A percentile compares a stretch with the other conserved stretches of the same genome.
phyloP scores from a whole-genome alignment of 2,888 invertebrate genomes.

The Drosophila merina region DNA sequence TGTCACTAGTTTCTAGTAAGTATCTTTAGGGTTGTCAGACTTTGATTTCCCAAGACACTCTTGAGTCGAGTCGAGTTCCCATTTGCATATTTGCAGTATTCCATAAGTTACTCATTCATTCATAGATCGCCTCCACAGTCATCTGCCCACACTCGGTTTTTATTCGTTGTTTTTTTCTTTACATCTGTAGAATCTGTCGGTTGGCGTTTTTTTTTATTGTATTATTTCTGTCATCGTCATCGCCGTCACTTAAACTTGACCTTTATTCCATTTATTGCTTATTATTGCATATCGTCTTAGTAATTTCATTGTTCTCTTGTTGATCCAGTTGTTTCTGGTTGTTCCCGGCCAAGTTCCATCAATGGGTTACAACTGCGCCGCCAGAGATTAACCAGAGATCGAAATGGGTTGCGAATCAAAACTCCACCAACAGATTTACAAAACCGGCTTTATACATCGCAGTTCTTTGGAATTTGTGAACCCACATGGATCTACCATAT shows the following conservation, averaged over 20 bases:
- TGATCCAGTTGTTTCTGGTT: constrained; percentile 40
- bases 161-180: constrained; percentile 11
- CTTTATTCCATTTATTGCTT: constrained; percentile 73
- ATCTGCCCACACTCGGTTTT: constrained; percentile 23
- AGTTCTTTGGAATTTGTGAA: constrained; percentile 1
- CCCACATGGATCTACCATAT: constrained; percentile 9
- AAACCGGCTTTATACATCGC: neutral
- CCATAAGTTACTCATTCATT: constrained; percentile 39
- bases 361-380: constrained; percentile 17
- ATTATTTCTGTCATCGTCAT: constrained; percentile 18
- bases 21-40: neutral
- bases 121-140: constrained; percentile 32
- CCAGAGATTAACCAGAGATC: too few species aligned
- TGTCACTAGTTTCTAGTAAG: neutral
- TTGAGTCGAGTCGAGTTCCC: neutral
- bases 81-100: constrained; percentile 20
- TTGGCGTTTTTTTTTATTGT: constrained; percentile 14
- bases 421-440: neutral
- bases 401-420: neutral
- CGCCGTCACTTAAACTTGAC: constrained; percentile 69
- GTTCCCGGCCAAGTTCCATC: constrained; percentile 46
- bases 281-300: constrained; percentile 58
- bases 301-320: constrained; percentile 28
- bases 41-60: neutral
- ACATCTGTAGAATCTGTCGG: constrained; percentile 21